Base-by-base conservation (phyloP, 2,113 vertebrate species). In the Dunckerocampus dactyliophorus region DNA sequence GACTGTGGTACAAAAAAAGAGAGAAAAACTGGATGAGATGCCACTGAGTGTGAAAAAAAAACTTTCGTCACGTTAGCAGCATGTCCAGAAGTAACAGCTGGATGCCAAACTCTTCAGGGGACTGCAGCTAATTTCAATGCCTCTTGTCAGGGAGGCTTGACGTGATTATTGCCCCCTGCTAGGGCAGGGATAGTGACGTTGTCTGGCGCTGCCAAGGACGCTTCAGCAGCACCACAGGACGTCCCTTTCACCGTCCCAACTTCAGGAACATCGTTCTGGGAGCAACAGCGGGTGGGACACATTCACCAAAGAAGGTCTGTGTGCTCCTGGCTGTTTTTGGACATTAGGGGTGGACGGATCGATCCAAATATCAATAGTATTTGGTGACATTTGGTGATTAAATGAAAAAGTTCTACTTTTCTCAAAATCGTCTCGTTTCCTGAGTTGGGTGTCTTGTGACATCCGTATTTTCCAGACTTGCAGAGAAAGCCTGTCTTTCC, bases 141-240 rank as follows among this genome's bases (percentile, higher is more conserved):
- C 65, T 87, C 86, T 82, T 89, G 86, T 89, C 87, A 90, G 84
- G 73, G 76, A 61, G 74, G 77, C 80, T 80, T 90, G 87, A 90
- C 89, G 89, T 88, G 89, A 90, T 90, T 90, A 90, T 86, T 75
- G 76, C 86, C 89, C 89, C 88, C 89, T 84, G 87, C 88, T 80
- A 88, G 71, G 76, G 58, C 62, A 64, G 81, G 71, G 80, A 88
- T 80, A 89, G 85, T 84, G 84, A 87, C 84, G 87, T 85, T 86
- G 89, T 90, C 87, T 84, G 81, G 75, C 21, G 59, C 74, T 79
- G 83, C 88, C 80, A 73, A 73, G 65, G 85, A 86, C 68, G 71
- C 84, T 83, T 77, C 71, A 74, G 76, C 75, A 59, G 83, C 87
- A 63, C 88, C 55, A 74, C 81, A 75, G 87, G 86, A 88, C 67